Conservation (phyloP, 2,797 vertebrate species). For the Syndactyla subalaris region DNA sequence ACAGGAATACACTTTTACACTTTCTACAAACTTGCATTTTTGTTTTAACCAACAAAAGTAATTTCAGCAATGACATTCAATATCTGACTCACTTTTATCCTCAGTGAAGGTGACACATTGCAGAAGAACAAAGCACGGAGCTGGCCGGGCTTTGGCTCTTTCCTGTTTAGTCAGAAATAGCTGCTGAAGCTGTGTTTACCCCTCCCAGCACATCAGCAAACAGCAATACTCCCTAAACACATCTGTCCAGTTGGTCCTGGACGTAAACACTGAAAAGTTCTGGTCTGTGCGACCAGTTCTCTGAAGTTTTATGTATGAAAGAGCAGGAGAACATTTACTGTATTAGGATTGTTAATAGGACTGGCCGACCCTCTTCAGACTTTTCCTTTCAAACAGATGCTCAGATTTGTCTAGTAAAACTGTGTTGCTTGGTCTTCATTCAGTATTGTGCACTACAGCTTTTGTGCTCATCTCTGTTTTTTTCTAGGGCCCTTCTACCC, state of each 20-base stretch:
- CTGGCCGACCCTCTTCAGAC: background rate
- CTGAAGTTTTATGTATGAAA: background rate
- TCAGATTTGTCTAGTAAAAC: background rate
- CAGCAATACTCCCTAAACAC: background rate
- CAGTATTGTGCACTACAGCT: background rate
- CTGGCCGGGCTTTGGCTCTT: background rate
- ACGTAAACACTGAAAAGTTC: background rate
- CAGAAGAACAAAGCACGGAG: background rate
- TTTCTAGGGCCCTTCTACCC: background rate
- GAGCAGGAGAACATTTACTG: background rate
- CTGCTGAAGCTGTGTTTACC: conserved; percentile 11
- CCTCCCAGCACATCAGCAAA: background rate
- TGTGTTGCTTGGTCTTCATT: background rate
- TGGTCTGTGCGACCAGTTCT: background rate
- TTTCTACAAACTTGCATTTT: background rate
- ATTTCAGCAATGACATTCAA: conserved; percentile 22
- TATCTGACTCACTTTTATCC: conserved; percentile 26
- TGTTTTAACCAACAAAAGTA: conserved; percentile 7
- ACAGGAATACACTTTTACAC: background rate
- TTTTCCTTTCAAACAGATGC: background rate
- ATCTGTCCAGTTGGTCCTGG: background rate
- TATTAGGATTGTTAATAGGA: background rate
- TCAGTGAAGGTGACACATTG: conserved; percentile 2
- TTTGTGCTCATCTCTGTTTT: background rate
- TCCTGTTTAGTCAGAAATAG: conserved; percentile 27